Evolutionary conservation across 2,797 vertebrate species (phyloP), one percentile per base, ranked within the genome.

Genomic region (Furcifer pardalis): DNA sequence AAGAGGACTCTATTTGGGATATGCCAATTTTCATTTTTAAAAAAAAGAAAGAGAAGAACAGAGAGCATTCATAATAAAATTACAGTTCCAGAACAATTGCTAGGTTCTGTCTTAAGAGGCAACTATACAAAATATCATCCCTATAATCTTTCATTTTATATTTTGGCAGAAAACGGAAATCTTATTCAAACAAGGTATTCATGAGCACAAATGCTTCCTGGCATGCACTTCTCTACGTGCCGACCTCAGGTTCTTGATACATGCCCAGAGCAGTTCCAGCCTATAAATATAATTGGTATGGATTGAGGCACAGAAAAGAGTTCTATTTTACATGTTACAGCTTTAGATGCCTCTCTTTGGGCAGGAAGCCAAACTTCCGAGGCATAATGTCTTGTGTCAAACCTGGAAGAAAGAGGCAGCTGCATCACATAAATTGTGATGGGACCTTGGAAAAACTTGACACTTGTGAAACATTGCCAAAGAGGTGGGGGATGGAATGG

Each of bases 351-450:
- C 15, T 44, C 62, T 21, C 4, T 52, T 82, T 87, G 68, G 60
- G 76, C 77, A 46, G 37, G 69, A 42, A 86, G 62, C 56, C 0
- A 5, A 82, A 74, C 74, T 84, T 59, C 66, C 66, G 65, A 37
- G 71, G 27, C 77, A 69, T 40, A 46, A 84, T 7, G 23, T 63
- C 30, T 44, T 44, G 56, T 71, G 72, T 80, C 65, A 87, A 75
- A 81, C 65, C 65, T 85, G 56, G 56, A 88, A 75, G 23, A 77
- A 63, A 81, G 79, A 89, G 75, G 78, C 81, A 93, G 68, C 79
- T 91, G 82, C 65, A 32, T 40, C 82, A 82, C 73, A 89, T 87
- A 87, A 85, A 84, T 69, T 35, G 7, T 35, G 60, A 35, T 15
- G 72, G 62, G 62, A 68, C 78, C 49, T 87, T 44, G 63, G 72